Base-by-base conservation (phyloP, 2,797 vertebrate genomes). In the Schizothorax lantsangensis region DNA sequence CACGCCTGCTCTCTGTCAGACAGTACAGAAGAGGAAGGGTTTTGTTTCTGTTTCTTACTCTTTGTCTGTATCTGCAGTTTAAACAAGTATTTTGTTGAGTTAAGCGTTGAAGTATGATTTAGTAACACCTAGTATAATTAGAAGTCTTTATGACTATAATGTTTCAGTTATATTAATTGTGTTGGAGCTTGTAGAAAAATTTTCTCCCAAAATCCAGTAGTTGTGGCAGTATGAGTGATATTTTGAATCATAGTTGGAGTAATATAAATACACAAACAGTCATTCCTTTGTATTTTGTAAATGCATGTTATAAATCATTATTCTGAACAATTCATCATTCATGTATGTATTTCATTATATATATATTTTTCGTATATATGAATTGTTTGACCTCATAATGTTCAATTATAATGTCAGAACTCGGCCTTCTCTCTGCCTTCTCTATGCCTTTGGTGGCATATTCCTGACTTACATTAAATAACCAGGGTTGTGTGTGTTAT, bases 31-130 rank as follows among this genome's bases (percentile, higher is more conserved):
- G 47, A 83, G 5, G 9, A 71, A 72, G 9, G 19, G 26, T 72
- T 82, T 81, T 21, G 49, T 26, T 54, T 38, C 21, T 40, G 23
- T 72, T 57, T 59, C 33, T 30, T 8, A 82, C 80, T 79, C 21
- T 82, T 40, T 73, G 33, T 54, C 66, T 36, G 36, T 26, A 6
- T 69, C 30, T 69, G 43, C 9, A 11, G 43, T 45, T 10, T 45
- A 45, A 11, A 45, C 43, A 45, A 49, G 62, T 5, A 38, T 69
- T 36, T 43, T 82, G 47, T 72, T 71, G 45, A 82, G 64, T 12
- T 38, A 54, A 52, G 12, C 4, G 0, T 6, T 81, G 68, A 82
- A 57, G 33, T 72, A 62, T 79, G 7, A 71, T 71, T 38, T 40
- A 71, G 21, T 23, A 71, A 12, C 19, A 71, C 9, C 30, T 36